Evolutionary conservation across 2,797 vertebrate genomes (phyloP), one percentile per base, ranked within the genome.

Genomic region (Liasis olivaceus): DNA sequence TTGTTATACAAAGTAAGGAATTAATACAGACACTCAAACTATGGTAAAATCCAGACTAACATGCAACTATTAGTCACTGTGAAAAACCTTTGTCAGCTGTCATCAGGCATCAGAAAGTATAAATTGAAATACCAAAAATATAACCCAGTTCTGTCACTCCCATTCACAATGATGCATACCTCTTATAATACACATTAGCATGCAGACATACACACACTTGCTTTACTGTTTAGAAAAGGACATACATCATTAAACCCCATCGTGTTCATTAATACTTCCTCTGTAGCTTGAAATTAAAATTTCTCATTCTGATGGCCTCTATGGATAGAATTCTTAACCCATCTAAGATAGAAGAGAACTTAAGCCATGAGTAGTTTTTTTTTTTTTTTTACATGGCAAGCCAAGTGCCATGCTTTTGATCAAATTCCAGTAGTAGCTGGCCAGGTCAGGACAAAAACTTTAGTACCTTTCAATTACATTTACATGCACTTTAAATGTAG

Each of bases 81-180:
- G 51, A 54, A 31, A 90, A 90, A 84, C 66, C 90, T 92, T 93
- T 89, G 31, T 87, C 91, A 93, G 58, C 91, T 90, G 88, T 93
- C 91, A 92, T 87, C 88, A 92, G 59, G 59, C 64, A 81, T 81
- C n/a, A 1, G 36, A 90, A 93, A 88, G 42, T 93, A 62, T 36
- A 72, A 90, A 90, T 88, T 90, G 93, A 69, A 85, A 90, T 93
- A 69, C 72, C 87, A 63, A 51, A 93, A 60, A 92, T 92, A 56
- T 87, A 92, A 66, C 69, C 72, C 7, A 54, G 56, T 22, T 31
- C 88, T 58, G 5, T 91, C 42, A 20, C 20, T 81, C 90, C 84
- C 4, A 5, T 88, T 93, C 88, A 87, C 59, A 47, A 26, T 69
- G 69, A 93, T 88, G 60, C 85, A 54, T 6, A 58, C 66, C 84